Percentiles rank a stretch among this genome's conserved stretches.
phyloP scores from a whole-genome alignment of 2,113 vertebrate species.

The Pithys albifrons region DNA sequence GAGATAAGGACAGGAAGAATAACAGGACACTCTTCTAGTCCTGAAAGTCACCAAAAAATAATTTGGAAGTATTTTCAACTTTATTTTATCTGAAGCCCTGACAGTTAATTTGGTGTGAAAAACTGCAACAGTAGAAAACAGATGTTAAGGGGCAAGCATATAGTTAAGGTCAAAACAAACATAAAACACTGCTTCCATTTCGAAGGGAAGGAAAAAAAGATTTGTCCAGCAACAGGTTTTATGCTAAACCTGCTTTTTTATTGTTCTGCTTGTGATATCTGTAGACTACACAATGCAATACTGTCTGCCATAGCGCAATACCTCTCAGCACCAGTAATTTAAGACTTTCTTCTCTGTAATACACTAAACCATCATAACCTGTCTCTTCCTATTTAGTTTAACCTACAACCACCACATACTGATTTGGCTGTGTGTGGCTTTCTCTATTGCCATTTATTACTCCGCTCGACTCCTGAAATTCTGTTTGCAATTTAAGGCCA shows the following conservation, averaged over 20 bases:
- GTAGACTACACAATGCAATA: conserved; percentile 80
- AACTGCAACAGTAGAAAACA: conserved; percentile 81
- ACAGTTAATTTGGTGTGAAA: conserved; percentile 86
- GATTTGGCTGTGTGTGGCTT: conserved; percentile 87
- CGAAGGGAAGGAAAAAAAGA: conserved; percentile 17
- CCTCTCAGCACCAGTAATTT: conserved; percentile 88
- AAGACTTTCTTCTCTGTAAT: conserved; percentile 86
- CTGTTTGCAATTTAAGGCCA: conserved; percentile 99
- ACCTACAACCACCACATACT: conserved; percentile 88
- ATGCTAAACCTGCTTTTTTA: conserved; percentile 80
- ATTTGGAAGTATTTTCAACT: conserved; percentile 81
- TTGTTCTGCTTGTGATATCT: conserved; percentile 81
- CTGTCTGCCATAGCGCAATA: conserved; percentile 79
- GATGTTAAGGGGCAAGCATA: conserved; percentile 81
- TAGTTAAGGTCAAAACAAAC: conserved; percentile 81
- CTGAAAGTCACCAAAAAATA: conserved; percentile 77
- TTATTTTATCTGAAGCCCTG: conserved; percentile 80
- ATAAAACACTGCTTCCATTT: conserved; percentile 77
- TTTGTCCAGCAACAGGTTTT: conserved; percentile 82
- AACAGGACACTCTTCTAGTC: conserved; percentile 62
- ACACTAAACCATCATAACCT: conserved; percentile 91
- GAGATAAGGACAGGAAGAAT: conserved; percentile 72
- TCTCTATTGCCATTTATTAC: conserved; percentile 91
- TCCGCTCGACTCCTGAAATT: conserved; percentile 94
- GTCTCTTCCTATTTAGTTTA: conserved; percentile 89